A percentile compares a stretch with the other conserved stretches of the same genome.
These are phyloP conservation scores for Amia ocellicauda DNA, from an alignment of 2,113 vertebrate genomes.

Conservation along the genomic window DNA sequence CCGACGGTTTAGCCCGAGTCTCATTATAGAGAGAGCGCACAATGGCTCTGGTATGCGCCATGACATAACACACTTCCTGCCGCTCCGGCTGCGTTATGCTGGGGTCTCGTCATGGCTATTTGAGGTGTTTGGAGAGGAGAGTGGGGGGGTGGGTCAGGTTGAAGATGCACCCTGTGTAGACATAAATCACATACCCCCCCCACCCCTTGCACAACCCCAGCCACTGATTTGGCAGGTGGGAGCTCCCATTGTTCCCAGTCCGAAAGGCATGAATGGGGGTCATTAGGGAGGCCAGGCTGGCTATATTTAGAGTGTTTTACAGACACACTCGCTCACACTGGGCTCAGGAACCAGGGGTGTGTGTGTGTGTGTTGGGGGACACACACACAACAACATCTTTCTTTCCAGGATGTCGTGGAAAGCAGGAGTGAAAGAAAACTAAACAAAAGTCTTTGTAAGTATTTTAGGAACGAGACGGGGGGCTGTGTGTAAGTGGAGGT, in stretches of 20 bases:
- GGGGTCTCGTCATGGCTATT: not conserved
- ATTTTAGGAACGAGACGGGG: not conserved
- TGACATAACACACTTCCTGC: no score
- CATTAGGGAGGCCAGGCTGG: constrained; percentile 46
- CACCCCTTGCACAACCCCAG: not conserved
- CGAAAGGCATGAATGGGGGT: constrained; percentile 59
- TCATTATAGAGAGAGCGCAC: no score
- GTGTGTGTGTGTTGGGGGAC: constrained; percentile 29
- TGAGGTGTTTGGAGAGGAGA: not conserved
- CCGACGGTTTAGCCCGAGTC: no score
- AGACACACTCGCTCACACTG: not conserved
- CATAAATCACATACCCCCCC: not conserved
- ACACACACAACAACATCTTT: not conserved
- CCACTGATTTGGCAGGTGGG: not conserved
- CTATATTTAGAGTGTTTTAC: constrained; percentile 2
- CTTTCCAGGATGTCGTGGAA: not conserved
- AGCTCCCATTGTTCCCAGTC: constrained; percentile 63
- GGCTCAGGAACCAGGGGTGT: constrained; percentile 38
- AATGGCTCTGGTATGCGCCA: no score
- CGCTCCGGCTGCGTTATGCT: not conserved
- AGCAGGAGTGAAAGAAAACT: not conserved
- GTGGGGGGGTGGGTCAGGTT: no score
- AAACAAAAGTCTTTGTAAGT: not conserved
- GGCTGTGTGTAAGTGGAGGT: not conserved
- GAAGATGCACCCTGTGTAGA: not conserved